A percentile compares a stretch with the other conserved stretches of the same genome.
phyloP scores from a whole-genome alignment of 2,888 invertebrate species.

The Autographa pulchrina region DNA sequence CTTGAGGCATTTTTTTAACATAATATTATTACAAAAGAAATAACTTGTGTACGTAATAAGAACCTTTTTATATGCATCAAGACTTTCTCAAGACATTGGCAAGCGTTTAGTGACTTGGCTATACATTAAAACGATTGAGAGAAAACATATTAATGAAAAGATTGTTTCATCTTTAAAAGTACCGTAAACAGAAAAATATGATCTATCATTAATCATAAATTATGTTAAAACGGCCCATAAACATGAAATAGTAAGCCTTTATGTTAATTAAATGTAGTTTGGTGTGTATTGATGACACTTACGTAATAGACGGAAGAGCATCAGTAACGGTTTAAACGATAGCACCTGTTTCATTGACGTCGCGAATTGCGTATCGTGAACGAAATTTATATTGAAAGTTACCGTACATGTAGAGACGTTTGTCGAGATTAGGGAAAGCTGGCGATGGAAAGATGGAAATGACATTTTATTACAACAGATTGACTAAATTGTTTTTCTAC shows the following conservation, averaged over 20 bases:
- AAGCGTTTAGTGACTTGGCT: background rate
- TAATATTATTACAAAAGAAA: background rate
- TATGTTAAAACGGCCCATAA: conserved; percentile 45
- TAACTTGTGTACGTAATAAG: background rate
- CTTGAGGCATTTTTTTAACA: background rate
- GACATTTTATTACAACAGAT: background rate
- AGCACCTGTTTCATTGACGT: conserved; percentile 63
- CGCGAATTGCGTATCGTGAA: conserved; percentile 67
- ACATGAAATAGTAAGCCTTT: conserved; percentile 37
- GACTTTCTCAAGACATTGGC: conserved; percentile 2
- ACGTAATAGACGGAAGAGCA: conserved; percentile 54
- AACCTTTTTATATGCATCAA: conserved; percentile 1
- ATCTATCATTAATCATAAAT: conserved; percentile 48
- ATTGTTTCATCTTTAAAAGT: conserved; percentile 4
- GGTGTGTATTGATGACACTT: conserved; percentile 51
- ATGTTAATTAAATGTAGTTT: conserved; percentile 56
- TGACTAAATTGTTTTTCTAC: background rate
- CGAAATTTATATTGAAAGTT: conserved; percentile 60
- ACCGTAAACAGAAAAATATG: conserved; percentile 18
- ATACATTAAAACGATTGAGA: background rate
- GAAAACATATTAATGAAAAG: background rate
- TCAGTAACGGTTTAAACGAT: conserved; percentile 70
- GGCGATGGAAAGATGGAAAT: conserved; percentile 1
- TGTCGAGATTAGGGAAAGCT: conserved; percentile 24
- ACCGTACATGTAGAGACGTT: conserved; percentile 10